phyloP scores from a whole-genome alignment of 2,113 vertebrate species.

The Pelobates fuscus region DNA sequence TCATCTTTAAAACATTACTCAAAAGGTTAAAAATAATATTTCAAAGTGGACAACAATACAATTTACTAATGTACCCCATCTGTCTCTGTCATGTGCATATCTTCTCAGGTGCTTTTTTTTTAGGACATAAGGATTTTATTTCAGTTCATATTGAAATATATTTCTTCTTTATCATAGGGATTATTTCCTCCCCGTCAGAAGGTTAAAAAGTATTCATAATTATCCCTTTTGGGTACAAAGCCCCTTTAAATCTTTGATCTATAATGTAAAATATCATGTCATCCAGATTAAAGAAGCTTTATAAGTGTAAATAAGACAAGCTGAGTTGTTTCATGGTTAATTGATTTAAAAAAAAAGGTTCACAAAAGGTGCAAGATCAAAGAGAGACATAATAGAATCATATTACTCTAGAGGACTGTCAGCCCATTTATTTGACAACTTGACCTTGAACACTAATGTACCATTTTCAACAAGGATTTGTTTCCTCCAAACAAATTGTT shows the following conservation, averaged over 20 bases:
- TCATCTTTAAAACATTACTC: no score
- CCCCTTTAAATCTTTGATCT: constrained; percentile 75
- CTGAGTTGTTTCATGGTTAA: constrained; percentile 78
- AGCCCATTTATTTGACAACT: constrained; percentile 64
- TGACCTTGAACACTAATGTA: constrained; percentile 67
- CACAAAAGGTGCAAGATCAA: constrained; percentile 77
- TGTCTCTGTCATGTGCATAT: constrained; percentile 45
- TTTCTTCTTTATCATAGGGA: constrained; percentile 22
- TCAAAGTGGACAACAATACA: no score
- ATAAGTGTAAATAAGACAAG: constrained; percentile 68
- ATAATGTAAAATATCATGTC: constrained; percentile 67
- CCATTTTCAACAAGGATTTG: constrained; percentile 41
- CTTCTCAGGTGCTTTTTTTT: constrained; percentile 37
- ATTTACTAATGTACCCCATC: no score
- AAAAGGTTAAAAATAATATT: no score
- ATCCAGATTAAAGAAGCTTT: constrained; percentile 70
- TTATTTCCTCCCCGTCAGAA: constrained; percentile 49
- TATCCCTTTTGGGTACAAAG: constrained; percentile 59
- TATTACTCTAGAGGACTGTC: constrained; percentile 67
- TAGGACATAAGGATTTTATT: constrained; percentile 45
- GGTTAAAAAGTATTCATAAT: constrained; percentile 59
- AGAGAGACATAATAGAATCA: constrained; percentile 70
- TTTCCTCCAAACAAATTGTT: constrained; percentile 6
- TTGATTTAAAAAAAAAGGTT: constrained; percentile 79
- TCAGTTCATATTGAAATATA: constrained; percentile 51